Evolutionary conservation across 37 sponge, comb jelly and placozoan genomes (phyloP).

Genomic region (Theonella swinhoei): DNA sequence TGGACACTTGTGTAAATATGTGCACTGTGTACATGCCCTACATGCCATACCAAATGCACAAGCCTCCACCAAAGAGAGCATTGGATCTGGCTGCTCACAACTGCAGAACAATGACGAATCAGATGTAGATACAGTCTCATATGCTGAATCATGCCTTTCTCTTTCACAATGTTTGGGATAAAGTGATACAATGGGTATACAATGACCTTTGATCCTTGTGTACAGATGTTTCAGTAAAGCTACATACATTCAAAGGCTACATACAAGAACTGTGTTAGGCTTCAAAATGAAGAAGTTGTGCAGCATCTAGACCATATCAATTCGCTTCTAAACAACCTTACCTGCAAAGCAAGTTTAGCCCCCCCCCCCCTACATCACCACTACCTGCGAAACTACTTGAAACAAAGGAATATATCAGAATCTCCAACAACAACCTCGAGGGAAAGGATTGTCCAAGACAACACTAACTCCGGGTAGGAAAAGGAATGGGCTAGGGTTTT

Average conservation of each 20-base stretch:
- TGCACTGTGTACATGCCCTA: slow-evolving; percentile 44
- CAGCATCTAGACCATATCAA: slow-evolving; percentile 14
- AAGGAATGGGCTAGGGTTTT: slow-evolving; percentile 7
- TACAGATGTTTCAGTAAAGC: neutral
- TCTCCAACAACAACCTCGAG: slow-evolving; percentile 13
- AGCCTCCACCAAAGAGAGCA: too few species aligned
- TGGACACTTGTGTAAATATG: slow-evolving; percentile 49
- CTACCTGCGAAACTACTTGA: neutral
- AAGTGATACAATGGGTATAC: too few species aligned
- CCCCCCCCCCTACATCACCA: neutral
- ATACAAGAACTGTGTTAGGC: slow-evolving; percentile 1
- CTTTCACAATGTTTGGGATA: too few species aligned
- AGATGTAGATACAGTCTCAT: too few species aligned
- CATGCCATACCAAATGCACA: too few species aligned
- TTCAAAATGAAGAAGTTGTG: slow-evolving; percentile 5
- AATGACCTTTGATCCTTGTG: neutral
- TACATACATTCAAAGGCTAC: neutral
- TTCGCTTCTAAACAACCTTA: slow-evolving; percentile 17
- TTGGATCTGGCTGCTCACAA: too few species aligned
- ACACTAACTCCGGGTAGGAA: slow-evolving; percentile 22
- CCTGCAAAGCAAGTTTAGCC: neutral
- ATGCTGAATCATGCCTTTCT: too few species aligned
- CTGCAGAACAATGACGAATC: too few species aligned
- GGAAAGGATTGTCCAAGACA: slow-evolving; percentile 8
- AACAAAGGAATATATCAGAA: neutral